Conservation (phyloP, 2,888 invertebrate species). For the Panzeria rudis region DNA sequence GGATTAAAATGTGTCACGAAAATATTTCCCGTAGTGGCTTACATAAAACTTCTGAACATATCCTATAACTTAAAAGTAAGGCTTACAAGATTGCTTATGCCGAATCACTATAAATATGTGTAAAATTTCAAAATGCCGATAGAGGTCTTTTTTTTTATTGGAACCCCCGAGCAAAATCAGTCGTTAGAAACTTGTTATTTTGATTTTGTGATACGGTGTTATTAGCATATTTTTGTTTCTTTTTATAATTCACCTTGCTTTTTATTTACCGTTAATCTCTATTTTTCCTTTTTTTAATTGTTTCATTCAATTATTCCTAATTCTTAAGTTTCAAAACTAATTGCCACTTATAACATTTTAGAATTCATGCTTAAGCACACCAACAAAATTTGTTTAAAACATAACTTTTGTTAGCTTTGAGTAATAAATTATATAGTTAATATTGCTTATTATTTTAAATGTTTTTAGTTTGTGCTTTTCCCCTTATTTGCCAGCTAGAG, state of each 20-base stretch:
- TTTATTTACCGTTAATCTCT: background rate
- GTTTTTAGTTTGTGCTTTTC: conserved; percentile 33
- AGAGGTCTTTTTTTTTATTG: too few species aligned
- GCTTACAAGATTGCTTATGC: too few species aligned
- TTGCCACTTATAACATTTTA: background rate
- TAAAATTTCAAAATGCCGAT: too few species aligned
- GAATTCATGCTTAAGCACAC: background rate
- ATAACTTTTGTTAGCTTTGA: background rate
- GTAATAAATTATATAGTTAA: background rate
- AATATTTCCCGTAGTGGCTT: too few species aligned
- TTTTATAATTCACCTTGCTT: background rate
- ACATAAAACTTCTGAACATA: too few species aligned
- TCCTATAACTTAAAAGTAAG: too few species aligned
- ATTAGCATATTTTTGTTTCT: background rate
- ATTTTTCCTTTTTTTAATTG: too few species aligned
- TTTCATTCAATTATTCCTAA: background rate
- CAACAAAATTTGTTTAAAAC: conserved; percentile 23
- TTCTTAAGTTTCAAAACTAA: background rate
- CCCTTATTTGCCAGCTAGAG: conserved; percentile 37
- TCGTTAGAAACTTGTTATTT: too few species aligned
- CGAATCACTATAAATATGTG: too few species aligned
- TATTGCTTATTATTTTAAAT: background rate
- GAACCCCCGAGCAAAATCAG: too few species aligned
- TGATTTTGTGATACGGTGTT: too few species aligned
- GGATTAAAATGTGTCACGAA: too few species aligned